Conservation (phyloP, 2,888 invertebrate genomes). For the Leptura quadrifasciata region DNA sequence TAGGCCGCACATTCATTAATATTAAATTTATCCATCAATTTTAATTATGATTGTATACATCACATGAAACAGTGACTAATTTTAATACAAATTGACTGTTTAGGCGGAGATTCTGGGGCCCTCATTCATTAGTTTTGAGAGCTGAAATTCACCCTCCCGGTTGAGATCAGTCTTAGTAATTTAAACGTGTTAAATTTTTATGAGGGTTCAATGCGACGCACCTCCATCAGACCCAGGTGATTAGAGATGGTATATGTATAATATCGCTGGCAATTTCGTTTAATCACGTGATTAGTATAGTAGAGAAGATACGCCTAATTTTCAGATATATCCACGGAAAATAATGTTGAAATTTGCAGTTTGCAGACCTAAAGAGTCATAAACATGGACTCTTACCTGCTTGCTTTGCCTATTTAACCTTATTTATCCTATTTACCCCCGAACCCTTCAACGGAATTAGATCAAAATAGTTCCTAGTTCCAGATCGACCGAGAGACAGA, state of each 20-base stretch:
- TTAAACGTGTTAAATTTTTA: conserved; percentile 8
- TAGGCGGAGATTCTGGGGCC: conserved; percentile 38
- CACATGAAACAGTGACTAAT: conserved; percentile 36
- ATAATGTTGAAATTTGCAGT: too few relatives aligned
- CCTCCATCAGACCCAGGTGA: neutral
- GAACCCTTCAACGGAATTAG: too few relatives aligned
- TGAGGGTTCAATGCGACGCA: neutral
- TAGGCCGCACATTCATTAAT: neutral
- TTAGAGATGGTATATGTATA: neutral
- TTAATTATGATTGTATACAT: conserved; percentile 7
- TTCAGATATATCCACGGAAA: too few relatives aligned
- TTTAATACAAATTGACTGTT: conserved; percentile 55
- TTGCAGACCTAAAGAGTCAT: too few relatives aligned
- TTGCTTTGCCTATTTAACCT: too few relatives aligned
- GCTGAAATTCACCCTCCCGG: conserved; percentile 7
- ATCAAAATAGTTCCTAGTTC: too few relatives aligned
- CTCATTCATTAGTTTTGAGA: conserved; percentile 23
- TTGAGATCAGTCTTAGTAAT: conserved; percentile 15
- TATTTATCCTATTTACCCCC: too few relatives aligned
- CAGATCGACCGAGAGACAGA: too few relatives aligned
- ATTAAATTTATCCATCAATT: conserved; percentile 3
- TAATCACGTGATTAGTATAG: neutral
- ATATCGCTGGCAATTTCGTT: neutral
- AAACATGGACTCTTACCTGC: too few relatives aligned
- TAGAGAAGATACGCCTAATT: neutral